phyloP scores from a whole-genome alignment of 2,113 vertebrate genomes.

The Neodontobutis hainanensis region DNA sequence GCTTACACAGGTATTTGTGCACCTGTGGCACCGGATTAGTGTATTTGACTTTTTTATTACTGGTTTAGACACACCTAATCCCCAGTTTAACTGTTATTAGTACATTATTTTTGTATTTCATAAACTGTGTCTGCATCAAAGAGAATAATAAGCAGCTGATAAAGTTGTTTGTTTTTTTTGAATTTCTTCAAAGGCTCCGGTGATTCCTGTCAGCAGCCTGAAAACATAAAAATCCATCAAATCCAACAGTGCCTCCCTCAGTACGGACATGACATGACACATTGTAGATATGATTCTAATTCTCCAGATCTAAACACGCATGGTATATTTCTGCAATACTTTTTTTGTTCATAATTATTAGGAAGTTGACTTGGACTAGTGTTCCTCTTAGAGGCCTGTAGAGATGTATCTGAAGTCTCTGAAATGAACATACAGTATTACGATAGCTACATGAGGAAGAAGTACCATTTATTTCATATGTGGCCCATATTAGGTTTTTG shows the following conservation, averaged over 20 bases:
- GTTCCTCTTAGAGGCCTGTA: too few species aligned
- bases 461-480: too few species aligned
- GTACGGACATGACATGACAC: too few species aligned
- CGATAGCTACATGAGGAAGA: too few species aligned
- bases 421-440: too few species aligned
- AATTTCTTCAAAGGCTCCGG: not conserved
- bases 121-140: conserved; percentile 9
- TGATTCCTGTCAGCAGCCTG: not conserved
- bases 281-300: too few species aligned
- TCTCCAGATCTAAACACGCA: too few species aligned
- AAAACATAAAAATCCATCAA: not conserved
- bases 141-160: conserved; percentile 17
- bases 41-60: conserved; percentile 50
- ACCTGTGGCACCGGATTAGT: conserved; percentile 76
- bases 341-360: too few species aligned
- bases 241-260: not conserved
- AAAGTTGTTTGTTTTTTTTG: conserved; percentile 2
- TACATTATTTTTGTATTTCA: conserved; percentile 27
- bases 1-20: conserved; percentile 74
- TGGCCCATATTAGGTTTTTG: too few species aligned
- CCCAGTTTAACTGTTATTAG: conserved; percentile 31
- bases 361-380: too few species aligned
- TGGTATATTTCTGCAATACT: too few species aligned
- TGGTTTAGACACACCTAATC: conserved; percentile 55
- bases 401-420: too few species aligned